phyloP scores from a whole-genome alignment of 2,113 vertebrate species.

The Naja naja region DNA sequence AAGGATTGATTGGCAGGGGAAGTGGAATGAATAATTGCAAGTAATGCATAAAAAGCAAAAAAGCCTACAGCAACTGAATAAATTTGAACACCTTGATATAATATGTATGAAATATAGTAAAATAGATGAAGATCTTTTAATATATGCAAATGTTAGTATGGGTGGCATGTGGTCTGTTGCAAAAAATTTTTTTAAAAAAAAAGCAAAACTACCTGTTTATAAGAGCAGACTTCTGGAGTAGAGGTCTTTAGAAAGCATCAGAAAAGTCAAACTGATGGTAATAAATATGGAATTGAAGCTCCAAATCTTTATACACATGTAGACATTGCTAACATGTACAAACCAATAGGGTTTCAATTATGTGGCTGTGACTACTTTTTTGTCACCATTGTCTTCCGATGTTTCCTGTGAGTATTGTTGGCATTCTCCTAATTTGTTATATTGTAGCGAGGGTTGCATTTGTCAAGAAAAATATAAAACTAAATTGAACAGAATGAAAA shows the following conservation, averaged over 20 bases:
- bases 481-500: background rate
- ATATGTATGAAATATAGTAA: background rate
- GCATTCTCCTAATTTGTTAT: background rate
- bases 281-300: background rate
- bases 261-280: background rate
- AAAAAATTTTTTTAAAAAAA: background rate
- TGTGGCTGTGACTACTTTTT: background rate
- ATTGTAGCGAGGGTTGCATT: background rate
- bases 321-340: background rate
- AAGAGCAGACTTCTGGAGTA: background rate
- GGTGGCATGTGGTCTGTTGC: background rate
- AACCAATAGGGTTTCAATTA: background rate
- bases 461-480: background rate
- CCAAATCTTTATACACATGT: background rate
- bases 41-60: background rate
- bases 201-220: background rate
- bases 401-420: background rate
- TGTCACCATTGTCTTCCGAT: background rate
- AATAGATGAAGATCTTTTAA: background rate
- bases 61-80: background rate
- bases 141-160: background rate
- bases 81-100: background rate
- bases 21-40: background rate
- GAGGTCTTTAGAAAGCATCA: background rate
- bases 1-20: background rate